These are phyloP conservation scores for Vidua macroura DNA, from an alignment of 2,113 vertebrate species.

Conservation along the genomic window DNA sequence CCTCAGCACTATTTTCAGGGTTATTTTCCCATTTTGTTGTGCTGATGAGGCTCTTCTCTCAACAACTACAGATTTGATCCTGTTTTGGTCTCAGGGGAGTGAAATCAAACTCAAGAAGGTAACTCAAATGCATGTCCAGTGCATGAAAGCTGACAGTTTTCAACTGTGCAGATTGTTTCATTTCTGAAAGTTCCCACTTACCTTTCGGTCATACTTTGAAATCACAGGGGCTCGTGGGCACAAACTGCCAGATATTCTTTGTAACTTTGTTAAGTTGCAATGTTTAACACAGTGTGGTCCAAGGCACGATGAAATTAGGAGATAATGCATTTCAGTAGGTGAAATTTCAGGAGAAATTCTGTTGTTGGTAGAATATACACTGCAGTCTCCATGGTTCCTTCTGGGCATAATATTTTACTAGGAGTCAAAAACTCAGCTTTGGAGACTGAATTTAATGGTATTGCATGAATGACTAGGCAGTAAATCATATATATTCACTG, in stretches of 20 bases:
- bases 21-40: conserved; percentile 44
- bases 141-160: conserved; percentile 7
- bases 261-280: neutral
- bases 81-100: conserved; percentile 25
- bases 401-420: neutral
- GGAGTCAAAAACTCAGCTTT: neutral
- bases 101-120: conserved; percentile 48
- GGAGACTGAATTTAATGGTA: neutral
- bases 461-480: neutral
- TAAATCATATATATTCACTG: neutral
- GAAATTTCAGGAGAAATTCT: neutral
- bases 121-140: conserved; percentile 10
- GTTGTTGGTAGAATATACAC: neutral
- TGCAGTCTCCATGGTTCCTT: neutral
- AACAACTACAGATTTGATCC: neutral
- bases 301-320: neutral
- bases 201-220: neutral
- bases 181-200: neutral
- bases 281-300: neutral
- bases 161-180: neutral
- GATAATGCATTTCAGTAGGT: neutral
- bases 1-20: neutral
- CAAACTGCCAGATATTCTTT: neutral
- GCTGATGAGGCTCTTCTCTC: conserved; percentile 52
- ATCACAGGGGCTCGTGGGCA: rapidly evolving